Base-by-base conservation (phyloP, 30 jellyfish, hydroid and myxozoan species). In the Morbakka virulenta region DNA sequence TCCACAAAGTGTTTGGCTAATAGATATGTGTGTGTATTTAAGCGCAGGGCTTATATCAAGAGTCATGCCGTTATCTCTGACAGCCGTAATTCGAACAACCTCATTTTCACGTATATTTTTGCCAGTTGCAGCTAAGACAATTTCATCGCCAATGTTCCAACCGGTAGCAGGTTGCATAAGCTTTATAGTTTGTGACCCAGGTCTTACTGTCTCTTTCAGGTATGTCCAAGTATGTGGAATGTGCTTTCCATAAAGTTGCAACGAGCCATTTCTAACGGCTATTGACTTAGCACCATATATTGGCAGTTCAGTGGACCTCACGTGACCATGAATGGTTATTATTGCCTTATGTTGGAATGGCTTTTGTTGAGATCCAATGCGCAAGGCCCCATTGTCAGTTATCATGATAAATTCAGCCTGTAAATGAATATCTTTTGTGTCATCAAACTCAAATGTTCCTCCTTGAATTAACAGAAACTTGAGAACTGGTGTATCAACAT, bases 211-310 rank as follows among this genome's bases (percentile, higher is more conserved):
- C 50, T 81, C 89, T 0, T 84, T 35, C 29, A 92, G 35, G 2
- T 79, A 84, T 22, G 93, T 79, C 98, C 98, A 92, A 24, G 98
- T 92, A 67, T 92, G 87, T 83, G 20, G 41, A 23, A 85, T 78
- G 66, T 78, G 98, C 71, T 81, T 79, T 1, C 96, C 98, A 50
- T 72, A 85, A 72, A 92, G 33, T 12, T 89, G 95, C 77, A 92
- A 64, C 28, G 88, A 70, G 25, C 98, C 98, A 13, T 76, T 72
- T 9, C 98, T 86, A 62, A 92, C 86, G 29, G 96, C 72, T 41
- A 92, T 23, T 1, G 98, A 80, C 52, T 92, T 92, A 1, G 98
- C 95, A 24, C 98, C 98, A 69, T 92, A 92, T 30, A 92, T 82
- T 27, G 98, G 98, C 79, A 92, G 69, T 74, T 92, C 98, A 48